Conservation (phyloP, 30 jellyfish, hydroid and myxozoan genomes). For the Haliclystus octoradiatus region DNA sequence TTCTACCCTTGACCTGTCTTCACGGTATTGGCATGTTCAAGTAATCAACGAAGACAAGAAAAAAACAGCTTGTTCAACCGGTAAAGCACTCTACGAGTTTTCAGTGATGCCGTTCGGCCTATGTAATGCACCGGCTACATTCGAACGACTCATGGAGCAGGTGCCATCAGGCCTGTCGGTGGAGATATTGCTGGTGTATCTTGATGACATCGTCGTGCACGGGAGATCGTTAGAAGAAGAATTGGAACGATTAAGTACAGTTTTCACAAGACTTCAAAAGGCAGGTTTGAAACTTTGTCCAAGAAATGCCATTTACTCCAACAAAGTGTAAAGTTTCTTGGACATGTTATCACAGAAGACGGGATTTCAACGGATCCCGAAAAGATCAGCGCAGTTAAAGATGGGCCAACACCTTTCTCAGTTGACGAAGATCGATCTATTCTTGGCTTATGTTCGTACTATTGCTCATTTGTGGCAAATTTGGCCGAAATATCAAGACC, state of each 20-base stretch:
- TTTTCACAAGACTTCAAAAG: constrained; percentile 13
- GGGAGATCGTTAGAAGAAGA: constrained; percentile 12
- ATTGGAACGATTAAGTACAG: constrained; percentile 14
- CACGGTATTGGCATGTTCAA: background rate
- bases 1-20: background rate
- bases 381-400: constrained; percentile 16
- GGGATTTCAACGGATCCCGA: constrained; percentile 27
- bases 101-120: constrained; percentile 38
- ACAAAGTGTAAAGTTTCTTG: constrained; percentile 16
- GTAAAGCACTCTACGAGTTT: constrained; percentile 3
- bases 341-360: constrained; percentile 7
- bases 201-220: constrained; percentile 33
- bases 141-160: constrained; percentile 37
- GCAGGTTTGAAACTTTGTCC: constrained; percentile 21
- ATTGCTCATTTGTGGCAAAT: background rate
- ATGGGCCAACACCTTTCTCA: constrained; percentile 6
- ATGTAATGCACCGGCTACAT: constrained; percentile 44
- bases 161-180: constrained; percentile 30
- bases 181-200: constrained; percentile 34
- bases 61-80: constrained; percentile 1
- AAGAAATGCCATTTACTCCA: constrained; percentile 37
- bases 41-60: background rate
- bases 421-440: constrained; percentile 22
- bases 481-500: constrained; percentile 10
- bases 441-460: constrained; percentile 45